Evolutionary conservation across 2,888 invertebrate genomes (phyloP).

Genomic region (Lasius platythorax): DNA sequence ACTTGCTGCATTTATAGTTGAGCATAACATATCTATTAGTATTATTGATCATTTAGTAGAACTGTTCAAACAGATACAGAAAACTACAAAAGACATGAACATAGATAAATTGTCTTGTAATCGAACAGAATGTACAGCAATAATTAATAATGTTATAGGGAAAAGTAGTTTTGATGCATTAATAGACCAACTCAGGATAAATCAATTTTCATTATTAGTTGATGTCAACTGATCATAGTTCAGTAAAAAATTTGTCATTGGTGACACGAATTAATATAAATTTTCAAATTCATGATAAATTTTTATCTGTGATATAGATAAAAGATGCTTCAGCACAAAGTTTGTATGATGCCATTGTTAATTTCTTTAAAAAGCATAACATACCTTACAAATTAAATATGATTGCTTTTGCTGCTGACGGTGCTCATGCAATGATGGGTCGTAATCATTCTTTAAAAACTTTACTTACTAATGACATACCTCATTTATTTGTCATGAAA

Average conservation of each 20-base stretch:
- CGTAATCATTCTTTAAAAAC: conserved; percentile 6
- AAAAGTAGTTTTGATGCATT: not conserved
- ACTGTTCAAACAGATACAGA: too few relatives aligned
- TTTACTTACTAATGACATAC: conserved; percentile 7
- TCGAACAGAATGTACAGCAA: too few relatives aligned
- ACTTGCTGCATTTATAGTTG: too few relatives aligned
- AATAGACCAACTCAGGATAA: not conserved
- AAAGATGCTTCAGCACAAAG: conserved; percentile 4
- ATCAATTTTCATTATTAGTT: too few relatives aligned
- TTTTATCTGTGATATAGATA: conserved; percentile 3
- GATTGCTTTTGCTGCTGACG: conserved; percentile 16
- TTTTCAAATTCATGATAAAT: conserved; percentile 1
- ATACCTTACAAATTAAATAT: conserved; percentile 17
- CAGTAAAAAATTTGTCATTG: not conserved
- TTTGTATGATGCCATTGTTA: not conserved
- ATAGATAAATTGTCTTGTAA: too few relatives aligned
- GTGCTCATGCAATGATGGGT: conserved; percentile 29
- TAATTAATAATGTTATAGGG: too few relatives aligned
- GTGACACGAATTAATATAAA: not conserved
- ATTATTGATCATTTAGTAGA: too few relatives aligned
- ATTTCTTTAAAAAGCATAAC: not conserved
- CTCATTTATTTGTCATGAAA: conserved; percentile 27
- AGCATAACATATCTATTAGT: too few relatives aligned
- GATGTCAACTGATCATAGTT: not conserved
- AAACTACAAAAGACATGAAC: too few relatives aligned